Base-by-base conservation (phyloP, 2,113 vertebrate species). In the Sebastes schlegelii region DNA sequence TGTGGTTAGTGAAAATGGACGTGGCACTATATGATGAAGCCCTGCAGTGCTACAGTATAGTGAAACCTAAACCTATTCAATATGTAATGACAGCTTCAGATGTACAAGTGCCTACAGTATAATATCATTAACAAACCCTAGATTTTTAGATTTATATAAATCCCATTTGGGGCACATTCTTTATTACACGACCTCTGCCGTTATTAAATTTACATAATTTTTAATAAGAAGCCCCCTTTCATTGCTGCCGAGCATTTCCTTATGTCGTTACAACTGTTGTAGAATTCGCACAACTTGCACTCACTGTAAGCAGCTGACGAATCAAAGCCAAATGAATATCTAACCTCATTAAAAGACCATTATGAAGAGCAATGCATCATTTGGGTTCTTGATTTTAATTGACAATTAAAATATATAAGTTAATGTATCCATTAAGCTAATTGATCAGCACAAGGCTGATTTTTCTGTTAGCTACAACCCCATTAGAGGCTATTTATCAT, bases 261-360 rank as follows among this genome's bases (percentile, higher is more conserved):
- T 57, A 70, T 88, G 75, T 84, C 14, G 11, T 80, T 88, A 62
- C 78, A 81, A 68, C 9, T 19, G 82, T 77, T 89, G 34, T 54
- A 66, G 83, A 86, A 83, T 79, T 81, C 75, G 74, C 76, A 54
- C 16, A 54, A 85, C 75, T 80, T 85, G 72, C 84, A 48, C 82
- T 80, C 84, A 48, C 82, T 80, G 75, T 77, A 81, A 88, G 92
- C 80, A 88, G 86, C 85, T 82, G 79, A 92, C 62, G 65, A 94
- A 90, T 94, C 89, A 91, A 84, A 89, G 70, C 86, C 85, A 90
- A 92, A 88, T 86, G 48, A 84, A 93, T 79, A 92, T 92, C 89
- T 79, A 83, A 82, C 86, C 84, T 94, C 93, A 88, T 95, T 94
- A 95, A 95, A 95, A 93, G 67, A 80, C 82, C 90, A 94, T 96